Evolutionary conservation across 1,140 invertebrate genomes (phyloP).

Genomic region (Elymnias hypermnestra): DNA sequence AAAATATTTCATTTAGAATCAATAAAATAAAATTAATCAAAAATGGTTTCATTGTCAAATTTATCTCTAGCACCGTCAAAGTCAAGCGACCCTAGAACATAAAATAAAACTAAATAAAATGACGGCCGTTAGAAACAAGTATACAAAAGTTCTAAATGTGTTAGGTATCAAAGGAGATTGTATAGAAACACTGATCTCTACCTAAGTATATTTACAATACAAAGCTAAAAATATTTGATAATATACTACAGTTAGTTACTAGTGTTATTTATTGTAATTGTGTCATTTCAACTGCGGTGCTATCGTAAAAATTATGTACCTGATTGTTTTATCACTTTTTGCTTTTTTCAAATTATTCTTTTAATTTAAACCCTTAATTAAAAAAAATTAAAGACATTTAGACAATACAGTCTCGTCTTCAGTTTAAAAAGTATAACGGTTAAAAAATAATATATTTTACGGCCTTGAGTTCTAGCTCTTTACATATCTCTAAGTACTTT

Average conservation of each 20-base stretch:
- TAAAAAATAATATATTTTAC: no score
- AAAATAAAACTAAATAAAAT: constrained; percentile 22
- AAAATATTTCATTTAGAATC: constrained; percentile 17
- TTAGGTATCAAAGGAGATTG: constrained; percentile 67
- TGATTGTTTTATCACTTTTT: no score
- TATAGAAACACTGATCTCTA: constrained; percentile 65
- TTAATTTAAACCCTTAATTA: no score
- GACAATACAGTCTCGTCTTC: no score
- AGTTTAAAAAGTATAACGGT: no score
- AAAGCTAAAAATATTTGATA: constrained; percentile 60
- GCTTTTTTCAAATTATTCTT: no score
- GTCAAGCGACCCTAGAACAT: constrained; percentile 28
- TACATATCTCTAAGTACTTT: no score
- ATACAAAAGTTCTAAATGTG: constrained; percentile 66
- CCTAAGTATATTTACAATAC: constrained; percentile 59
- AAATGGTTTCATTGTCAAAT: constrained; percentile 27
- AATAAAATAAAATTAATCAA: constrained; percentile 20
- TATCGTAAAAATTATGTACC: not conserved
- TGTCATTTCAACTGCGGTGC: constrained; percentile 15
- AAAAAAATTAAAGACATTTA: no score
- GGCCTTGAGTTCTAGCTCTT: no score
- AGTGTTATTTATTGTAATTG: constrained; percentile 33
- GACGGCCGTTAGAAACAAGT: constrained; percentile 35
- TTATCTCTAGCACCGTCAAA: constrained; percentile 54
- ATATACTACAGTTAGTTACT: constrained; percentile 49